phyloP scores from a whole-genome alignment of 2,113 vertebrate genomes.

The Cnemophilus loriae region DNA sequence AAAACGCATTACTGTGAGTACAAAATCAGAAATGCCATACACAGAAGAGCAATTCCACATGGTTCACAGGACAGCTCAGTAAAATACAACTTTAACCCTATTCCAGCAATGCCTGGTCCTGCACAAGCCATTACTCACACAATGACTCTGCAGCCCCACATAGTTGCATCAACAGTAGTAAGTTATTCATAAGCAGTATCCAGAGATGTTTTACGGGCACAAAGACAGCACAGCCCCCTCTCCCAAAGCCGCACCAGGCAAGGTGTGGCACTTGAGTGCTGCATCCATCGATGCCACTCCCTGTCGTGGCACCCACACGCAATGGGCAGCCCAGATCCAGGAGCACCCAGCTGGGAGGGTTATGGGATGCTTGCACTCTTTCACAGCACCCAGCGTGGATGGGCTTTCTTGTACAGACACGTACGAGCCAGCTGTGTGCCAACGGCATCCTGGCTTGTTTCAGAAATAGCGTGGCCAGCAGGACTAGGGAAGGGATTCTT shows the following conservation, averaged over 20 bases:
- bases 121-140: neutral
- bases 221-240: neutral
- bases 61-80: neutral
- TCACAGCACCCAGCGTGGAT: accelerated
- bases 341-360: too few species aligned
- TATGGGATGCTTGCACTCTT: too few species aligned
- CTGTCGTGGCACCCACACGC: accelerated
- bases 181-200: accelerated
- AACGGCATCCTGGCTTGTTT: neutral
- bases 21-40: neutral
- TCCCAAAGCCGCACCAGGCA: accelerated
- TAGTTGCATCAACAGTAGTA: too few species aligned
- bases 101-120: neutral
- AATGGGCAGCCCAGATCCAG: neutral
- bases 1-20: neutral
- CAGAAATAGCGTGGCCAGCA: neutral
- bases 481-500: neutral
- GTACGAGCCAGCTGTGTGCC: neutral
- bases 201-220: neutral
- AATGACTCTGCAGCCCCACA: accelerated
- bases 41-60: neutral
- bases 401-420: accelerated
- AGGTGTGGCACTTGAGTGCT: neutral
- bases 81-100: neutral
- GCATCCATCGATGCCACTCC: neutral